Evolutionary conservation across 2,888 invertebrate genomes (phyloP).

Genomic region (Abrostola tripartita): DNA sequence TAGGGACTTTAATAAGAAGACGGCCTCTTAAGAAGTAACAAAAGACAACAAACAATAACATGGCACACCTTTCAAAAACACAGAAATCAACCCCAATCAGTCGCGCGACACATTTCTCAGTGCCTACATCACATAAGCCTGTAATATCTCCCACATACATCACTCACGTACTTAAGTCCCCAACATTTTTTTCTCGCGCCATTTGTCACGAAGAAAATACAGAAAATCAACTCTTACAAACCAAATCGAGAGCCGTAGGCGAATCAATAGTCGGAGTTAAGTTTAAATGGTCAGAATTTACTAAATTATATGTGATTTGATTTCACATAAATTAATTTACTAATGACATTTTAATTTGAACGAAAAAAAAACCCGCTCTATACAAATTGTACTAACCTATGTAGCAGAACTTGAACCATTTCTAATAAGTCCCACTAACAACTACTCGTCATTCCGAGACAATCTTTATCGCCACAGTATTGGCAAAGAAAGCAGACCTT

Average conservation of each 20-base stretch:
- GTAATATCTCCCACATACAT: constrained; percentile 29
- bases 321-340: too few species aligned
- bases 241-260: too few species aligned
- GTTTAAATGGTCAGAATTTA: too few species aligned
- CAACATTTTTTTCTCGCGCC: constrained; percentile 24
- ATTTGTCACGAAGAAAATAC: not conserved
- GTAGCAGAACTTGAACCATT: too few species aligned
- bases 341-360: not conserved
- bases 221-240: constrained; percentile 1
- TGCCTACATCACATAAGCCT: constrained; percentile 26
- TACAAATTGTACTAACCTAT: too few species aligned
- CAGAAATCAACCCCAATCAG: constrained; percentile 2
- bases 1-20: too few species aligned
- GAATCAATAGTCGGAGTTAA: too few species aligned
- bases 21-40: too few species aligned
- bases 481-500: not conserved
- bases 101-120: not conserved
- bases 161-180: constrained; percentile 27
- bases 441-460: too few species aligned
- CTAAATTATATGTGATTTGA: too few species aligned
- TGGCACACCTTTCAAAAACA: not conserved
- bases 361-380: too few species aligned
- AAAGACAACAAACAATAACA: not conserved
- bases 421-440: too few species aligned
- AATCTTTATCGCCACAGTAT: not conserved